A percentile compares a stretch with the other conserved stretches of the same genome.
Conservation (phyloP, 2,113 vertebrate genomes). For the Galeopterus variegatus region DNA sequence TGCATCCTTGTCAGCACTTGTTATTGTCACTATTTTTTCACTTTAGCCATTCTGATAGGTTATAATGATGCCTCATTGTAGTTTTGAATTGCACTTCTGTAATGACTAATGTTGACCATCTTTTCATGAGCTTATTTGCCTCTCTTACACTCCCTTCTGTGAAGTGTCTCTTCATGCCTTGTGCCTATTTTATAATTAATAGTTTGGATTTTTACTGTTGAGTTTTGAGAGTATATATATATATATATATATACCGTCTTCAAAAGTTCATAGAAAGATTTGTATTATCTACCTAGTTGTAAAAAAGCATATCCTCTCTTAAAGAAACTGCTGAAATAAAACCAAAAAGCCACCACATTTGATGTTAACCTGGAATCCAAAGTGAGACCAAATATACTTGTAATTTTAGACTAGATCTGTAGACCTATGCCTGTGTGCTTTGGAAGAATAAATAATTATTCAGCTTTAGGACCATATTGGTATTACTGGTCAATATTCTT, state of each 20-base stretch:
- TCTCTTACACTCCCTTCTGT: neutral
- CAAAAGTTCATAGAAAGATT: too few relatives aligned
- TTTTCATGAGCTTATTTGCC: neutral
- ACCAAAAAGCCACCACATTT: neutral
- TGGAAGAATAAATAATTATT: neutral
- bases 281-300: neutral
- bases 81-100: slow-evolving; percentile 28
- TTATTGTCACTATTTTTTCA: neutral
- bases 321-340: slow-evolving; percentile 21
- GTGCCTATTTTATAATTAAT: neutral
- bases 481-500: neutral
- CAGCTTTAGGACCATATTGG: neutral
- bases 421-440: neutral
- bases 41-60: neutral
- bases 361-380: neutral
- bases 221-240: neutral
- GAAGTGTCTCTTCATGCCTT: neutral
- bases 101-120: neutral
- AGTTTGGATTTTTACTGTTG: neutral
- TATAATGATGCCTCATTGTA: neutral
- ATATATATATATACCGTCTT: neutral
- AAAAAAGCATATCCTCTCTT: neutral
- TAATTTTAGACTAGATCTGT: neutral
- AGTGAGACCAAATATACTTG: neutral
- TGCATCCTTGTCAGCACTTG: neutral